Evolutionary conservation across 2,797 vertebrate genomes (phyloP).

Genomic region (Siniperca obscura): DNA sequence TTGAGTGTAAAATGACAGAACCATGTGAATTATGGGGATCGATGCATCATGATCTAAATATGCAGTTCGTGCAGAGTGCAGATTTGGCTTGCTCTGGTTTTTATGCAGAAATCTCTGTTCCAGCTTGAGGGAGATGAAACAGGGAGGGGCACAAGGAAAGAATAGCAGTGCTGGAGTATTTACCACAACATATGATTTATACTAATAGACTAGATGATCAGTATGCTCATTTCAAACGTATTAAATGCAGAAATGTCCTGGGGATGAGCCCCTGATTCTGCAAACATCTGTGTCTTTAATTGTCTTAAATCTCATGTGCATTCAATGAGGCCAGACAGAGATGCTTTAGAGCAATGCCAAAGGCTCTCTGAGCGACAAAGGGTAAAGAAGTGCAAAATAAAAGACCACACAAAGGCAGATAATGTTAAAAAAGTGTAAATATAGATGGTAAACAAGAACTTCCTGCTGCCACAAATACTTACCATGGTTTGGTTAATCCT

Average conservation of each 20-base stretch:
- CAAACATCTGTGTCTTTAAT: background rate
- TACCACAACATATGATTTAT: constrained; percentile 21
- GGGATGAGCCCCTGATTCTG: background rate
- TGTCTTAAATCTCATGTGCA: background rate
- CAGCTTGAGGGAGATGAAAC: constrained; percentile 52
- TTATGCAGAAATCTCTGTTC: constrained; percentile 51
- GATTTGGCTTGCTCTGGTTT: constrained; percentile 40
- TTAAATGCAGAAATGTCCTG: background rate
- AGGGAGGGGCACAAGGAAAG: constrained; percentile 25
- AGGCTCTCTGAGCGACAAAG: background rate
- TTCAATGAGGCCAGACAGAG: background rate
- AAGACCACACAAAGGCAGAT: constrained; percentile 7
- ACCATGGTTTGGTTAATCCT: constrained; percentile 20
- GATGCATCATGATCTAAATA: constrained; percentile 74
- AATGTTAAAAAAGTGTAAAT: constrained; percentile 5
- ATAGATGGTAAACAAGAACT: constrained; percentile 19
- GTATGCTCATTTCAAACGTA: constrained; percentile 3
- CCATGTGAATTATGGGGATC: constrained; percentile 64
- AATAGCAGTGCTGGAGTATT: constrained; percentile 20
- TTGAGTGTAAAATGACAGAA: constrained; percentile 77
- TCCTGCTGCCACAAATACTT: background rate
- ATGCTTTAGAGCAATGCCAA: constrained; percentile 6
- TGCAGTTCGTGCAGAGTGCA: constrained; percentile 64
- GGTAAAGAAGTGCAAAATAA: background rate
- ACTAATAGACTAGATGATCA: constrained; percentile 8